Evolutionary conservation across 2,888 invertebrate species (phyloP).

Genomic region (Pandemis heparana): DNA sequence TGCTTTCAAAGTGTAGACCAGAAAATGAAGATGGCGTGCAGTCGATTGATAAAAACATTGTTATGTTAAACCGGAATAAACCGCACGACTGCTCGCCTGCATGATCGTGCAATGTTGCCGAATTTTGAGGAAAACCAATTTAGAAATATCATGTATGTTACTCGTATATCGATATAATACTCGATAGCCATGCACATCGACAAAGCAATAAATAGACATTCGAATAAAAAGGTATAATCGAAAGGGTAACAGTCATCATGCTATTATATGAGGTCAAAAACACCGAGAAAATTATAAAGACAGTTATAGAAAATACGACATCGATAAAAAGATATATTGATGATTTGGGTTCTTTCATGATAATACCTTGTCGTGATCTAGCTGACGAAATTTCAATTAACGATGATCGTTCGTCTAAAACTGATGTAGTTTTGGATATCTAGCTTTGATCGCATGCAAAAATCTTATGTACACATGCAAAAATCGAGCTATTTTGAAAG

Average conservation of each 20-base stretch:
- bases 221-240: constrained; percentile 53
- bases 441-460: constrained; percentile 66
- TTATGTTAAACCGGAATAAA: constrained; percentile 48
- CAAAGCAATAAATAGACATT: constrained; percentile 60
- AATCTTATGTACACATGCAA: constrained; percentile 61
- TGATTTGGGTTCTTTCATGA: constrained; percentile 55
- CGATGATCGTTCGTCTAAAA: constrained; percentile 54
- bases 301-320: constrained; percentile 63
- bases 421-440: constrained; percentile 50
- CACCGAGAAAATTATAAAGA: constrained; percentile 59
- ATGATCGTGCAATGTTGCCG: constrained; percentile 74
- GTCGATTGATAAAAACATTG: constrained; percentile 61
- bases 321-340: constrained; percentile 53
- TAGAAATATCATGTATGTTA: constrained; percentile 62
- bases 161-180: constrained; percentile 62
- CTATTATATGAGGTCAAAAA: constrained; percentile 80
- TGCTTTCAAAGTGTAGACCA: constrained; percentile 79
- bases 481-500: constrained; percentile 55
- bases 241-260: constrained; percentile 68
- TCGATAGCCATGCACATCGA: constrained; percentile 76
- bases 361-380: constrained; percentile 50
- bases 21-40: constrained; percentile 69
- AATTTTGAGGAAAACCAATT: constrained; percentile 62
- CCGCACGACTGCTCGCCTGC: constrained; percentile 72
- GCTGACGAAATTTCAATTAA: constrained; percentile 52